phyloP scores from a whole-genome alignment of 2,113 vertebrate species.

The Channa argus region DNA sequence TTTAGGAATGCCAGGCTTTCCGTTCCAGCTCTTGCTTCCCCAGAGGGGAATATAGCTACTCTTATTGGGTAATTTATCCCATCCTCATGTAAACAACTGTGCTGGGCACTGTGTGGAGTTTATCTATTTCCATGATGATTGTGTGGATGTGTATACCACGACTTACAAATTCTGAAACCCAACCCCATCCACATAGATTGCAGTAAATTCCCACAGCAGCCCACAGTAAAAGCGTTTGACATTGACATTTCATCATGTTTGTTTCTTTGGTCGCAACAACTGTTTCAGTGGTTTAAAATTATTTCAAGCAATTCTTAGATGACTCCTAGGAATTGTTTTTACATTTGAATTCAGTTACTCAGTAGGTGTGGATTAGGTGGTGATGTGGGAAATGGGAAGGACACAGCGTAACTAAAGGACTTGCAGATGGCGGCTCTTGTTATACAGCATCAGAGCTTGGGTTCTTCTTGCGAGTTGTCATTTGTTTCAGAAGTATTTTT shows the following conservation, averaged over 20 bases:
- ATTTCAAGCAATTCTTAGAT: not conserved
- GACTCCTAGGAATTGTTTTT: slow-evolving; percentile 35
- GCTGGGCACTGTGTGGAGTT: slow-evolving; percentile 30
- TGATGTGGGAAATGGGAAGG: not conserved
- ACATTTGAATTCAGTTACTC: slow-evolving; percentile 1
- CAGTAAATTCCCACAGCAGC: slow-evolving; percentile 14
- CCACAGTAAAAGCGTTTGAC: not conserved
- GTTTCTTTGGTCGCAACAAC: slow-evolving; percentile 24
- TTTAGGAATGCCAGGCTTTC: slow-evolving; percentile 72
- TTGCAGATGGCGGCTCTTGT: not conserved
- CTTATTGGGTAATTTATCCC: slow-evolving; percentile 79
- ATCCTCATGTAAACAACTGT: slow-evolving; percentile 77
- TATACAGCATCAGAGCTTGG: not conserved
- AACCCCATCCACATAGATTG: slow-evolving; percentile 18
- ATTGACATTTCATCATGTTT: slow-evolving; percentile 13
- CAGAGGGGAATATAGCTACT: slow-evolving; percentile 69
- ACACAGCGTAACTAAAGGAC: slow-evolving; percentile 9
- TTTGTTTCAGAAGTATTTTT: not conserved
- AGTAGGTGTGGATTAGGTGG: slow-evolving; percentile 28
- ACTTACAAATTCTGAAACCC: slow-evolving; percentile 25
- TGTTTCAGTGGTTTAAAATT: slow-evolving; percentile 32
- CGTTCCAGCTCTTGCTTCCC: slow-evolving; percentile 62
- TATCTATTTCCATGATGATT: slow-evolving; percentile 47
- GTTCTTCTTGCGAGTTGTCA: too few relatives aligned
- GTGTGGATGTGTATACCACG: slow-evolving; percentile 27